phyloP scores from a whole-genome alignment of 1,140 invertebrate genomes.

The Scaptomyza hsui region DNA sequence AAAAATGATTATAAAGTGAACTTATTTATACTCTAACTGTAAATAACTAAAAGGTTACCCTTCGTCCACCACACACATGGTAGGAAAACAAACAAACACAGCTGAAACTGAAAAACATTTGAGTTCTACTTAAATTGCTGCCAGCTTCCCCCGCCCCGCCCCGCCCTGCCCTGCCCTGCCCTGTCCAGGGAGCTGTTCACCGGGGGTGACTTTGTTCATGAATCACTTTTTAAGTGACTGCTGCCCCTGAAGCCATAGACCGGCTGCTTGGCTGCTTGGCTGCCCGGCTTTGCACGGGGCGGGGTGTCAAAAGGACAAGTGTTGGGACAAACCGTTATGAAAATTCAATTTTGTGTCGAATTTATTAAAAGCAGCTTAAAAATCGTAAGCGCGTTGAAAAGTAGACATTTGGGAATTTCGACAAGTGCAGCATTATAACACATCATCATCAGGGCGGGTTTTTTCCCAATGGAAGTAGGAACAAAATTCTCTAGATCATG shows the following conservation, averaged over 20 bases:
- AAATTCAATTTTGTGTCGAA: conserved; percentile 83
- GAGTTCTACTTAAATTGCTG: too few relatives aligned
- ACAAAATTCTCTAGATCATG: conserved; percentile 39
- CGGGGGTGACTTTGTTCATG: conserved; percentile 65
- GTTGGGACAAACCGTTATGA: conserved; percentile 66
- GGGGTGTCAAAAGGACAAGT: conserved; percentile 79
- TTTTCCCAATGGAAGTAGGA: conserved; percentile 11
- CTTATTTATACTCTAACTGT: not conserved
- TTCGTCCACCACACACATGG: not conserved
- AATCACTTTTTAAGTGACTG: conserved; percentile 81
- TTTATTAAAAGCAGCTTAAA: conserved; percentile 83
- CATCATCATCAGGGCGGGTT: conserved; percentile 32
- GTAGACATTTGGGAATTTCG: conserved; percentile 79
- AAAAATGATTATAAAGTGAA: too few relatives aligned
- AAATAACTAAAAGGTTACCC: not conserved
- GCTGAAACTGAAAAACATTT: conserved; percentile 18
- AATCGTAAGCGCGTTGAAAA: conserved; percentile 74
- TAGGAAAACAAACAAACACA: conserved; percentile 38
- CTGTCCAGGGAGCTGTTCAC: conserved; percentile 1
- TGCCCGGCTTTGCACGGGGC: conserved; percentile 32
- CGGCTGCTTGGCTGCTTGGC: conserved; percentile 1
- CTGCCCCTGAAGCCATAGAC: conserved; percentile 12
- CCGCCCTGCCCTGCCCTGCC: too few relatives aligned
- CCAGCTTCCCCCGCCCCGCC: too few relatives aligned
- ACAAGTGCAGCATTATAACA: conserved; percentile 59